Evolutionary conservation across 2,797 vertebrate genomes (phyloP).

Genomic region (Epinephelus malabaricus): DNA sequence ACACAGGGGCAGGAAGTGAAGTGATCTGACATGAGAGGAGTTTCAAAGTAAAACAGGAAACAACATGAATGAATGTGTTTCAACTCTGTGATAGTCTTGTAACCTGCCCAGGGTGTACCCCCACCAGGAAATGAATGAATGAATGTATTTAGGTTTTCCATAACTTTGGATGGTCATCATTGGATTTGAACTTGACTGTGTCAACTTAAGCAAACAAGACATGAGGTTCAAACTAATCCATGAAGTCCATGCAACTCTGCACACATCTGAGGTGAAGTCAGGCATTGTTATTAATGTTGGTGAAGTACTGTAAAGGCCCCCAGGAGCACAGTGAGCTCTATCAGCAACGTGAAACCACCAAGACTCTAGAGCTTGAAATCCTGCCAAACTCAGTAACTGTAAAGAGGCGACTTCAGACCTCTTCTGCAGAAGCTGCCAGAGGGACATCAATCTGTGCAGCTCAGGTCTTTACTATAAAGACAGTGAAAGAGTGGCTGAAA

Average conservation of each 20-base stretch:
- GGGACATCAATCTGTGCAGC: constrained; percentile 1
- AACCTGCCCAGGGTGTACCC: too few relatives aligned
- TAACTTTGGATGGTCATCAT: too few relatives aligned
- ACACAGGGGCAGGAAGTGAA: too few relatives aligned
- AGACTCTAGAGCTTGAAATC: background rate
- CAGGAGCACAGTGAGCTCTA: background rate
- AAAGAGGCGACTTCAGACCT: background rate
- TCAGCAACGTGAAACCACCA: constrained; percentile 22
- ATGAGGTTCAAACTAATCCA: background rate
- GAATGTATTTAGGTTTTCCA: background rate
- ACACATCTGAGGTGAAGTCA: background rate
- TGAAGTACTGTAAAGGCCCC: background rate
- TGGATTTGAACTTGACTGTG: background rate
- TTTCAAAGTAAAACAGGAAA: too few relatives aligned
- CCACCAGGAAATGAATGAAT: too few relatives aligned
- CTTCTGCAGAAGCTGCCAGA: background rate
- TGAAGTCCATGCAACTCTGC: background rate
- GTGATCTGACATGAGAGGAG: too few relatives aligned
- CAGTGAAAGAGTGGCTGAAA: background rate
- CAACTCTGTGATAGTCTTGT: too few relatives aligned
- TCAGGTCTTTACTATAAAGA: background rate
- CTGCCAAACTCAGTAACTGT: constrained; percentile 1
- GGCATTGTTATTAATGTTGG: background rate
- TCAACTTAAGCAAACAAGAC: background rate
- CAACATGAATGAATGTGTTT: too few relatives aligned